Evolutionary conservation across 2,113 vertebrate species (phyloP), one percentile per base, ranked within the genome.

Genomic region (Sporophila hypoxantha): DNA sequence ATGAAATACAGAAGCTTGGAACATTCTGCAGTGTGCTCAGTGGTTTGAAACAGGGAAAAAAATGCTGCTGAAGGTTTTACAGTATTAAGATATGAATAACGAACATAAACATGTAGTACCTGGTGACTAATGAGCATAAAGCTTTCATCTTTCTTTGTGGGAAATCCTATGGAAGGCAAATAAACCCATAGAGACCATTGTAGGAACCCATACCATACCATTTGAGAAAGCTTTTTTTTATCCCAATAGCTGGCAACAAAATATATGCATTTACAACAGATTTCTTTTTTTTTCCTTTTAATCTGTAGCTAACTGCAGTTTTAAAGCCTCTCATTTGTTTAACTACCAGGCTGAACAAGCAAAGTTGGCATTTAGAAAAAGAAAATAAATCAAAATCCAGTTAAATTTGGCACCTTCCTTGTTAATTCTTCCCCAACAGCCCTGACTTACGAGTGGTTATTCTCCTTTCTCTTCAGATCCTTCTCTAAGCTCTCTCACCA

Each of bases 161-260:
- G 57, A 90, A 95, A 66, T 80, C 73, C 57, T 59, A 21, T 29
- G 29, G 56, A 89, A 80, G 73, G 49, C 26, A 57, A 85, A 65
- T 55, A 77, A 87, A 75, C 22, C 29, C 53, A 69, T 2, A 39
- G 41, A 83, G 47, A 59, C 39, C 17, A 7, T 14, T 76, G 34
- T 65, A 74, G 49, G n/a, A 81, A 56, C 21, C 36, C 32, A 25
- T 34, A 61, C 42, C 34, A 27, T 36, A 56, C 9, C 9, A 37
- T 76, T 83, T 78, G n/a, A 75, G 59, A 93, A 83, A 88, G 60
- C 32, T 65, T 85, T 64, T 25, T 87, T 93, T 86, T 69, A 59
- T 46, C 55, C 46, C 37, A 47, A 3, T 34, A 82, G 42, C 32
- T 50, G 23, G 55, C 71, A 86, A 69, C 41, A 50, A 77, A 77